Conservation (phyloP, 2,888 invertebrate genomes). For the Acanthopleura granulata region DNA sequence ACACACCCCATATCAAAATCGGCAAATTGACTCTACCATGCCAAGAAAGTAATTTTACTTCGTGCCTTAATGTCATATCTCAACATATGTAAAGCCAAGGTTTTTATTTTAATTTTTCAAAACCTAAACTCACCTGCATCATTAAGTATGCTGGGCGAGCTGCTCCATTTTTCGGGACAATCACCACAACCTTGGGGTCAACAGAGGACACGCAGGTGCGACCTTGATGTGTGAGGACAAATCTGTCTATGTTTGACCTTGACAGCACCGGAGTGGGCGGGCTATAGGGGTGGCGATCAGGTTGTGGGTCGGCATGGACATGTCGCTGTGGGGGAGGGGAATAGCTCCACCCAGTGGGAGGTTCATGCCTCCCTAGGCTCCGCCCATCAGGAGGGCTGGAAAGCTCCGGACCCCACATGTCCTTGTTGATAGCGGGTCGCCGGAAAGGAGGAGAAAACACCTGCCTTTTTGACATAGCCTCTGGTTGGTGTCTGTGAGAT, state of each 20-base stretch:
- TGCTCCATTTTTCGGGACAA: constrained; percentile 57
- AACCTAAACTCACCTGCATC: constrained; percentile 52
- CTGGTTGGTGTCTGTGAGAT: not conserved
- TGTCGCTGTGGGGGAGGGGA: not conserved
- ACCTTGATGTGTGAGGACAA: constrained; percentile 57
- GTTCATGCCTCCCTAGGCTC: not conserved
- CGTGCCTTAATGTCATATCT: too few species aligned
- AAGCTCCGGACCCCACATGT: not conserved
- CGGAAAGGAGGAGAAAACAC: not conserved
- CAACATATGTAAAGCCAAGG: too few species aligned
- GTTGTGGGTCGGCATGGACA: not conserved
- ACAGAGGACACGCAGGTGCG: constrained; percentile 57
- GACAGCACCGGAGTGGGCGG: not conserved
- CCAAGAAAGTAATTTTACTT: too few species aligned
- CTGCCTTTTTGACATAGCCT: not conserved
- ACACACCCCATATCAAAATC: too few species aligned
- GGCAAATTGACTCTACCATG: too few species aligned
- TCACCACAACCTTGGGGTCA: constrained; percentile 52
- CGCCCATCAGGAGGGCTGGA: not conserved
- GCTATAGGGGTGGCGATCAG: not conserved
- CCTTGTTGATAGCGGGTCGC: not conserved
- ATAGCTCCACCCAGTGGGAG: not conserved
- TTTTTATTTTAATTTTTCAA: not conserved
- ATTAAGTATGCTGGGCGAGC: constrained; percentile 45
- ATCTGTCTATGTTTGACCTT: constrained; percentile 32